Conservation (phyloP, 2,113 vertebrate genomes). For the Anarhynchus alexandrinus region DNA sequence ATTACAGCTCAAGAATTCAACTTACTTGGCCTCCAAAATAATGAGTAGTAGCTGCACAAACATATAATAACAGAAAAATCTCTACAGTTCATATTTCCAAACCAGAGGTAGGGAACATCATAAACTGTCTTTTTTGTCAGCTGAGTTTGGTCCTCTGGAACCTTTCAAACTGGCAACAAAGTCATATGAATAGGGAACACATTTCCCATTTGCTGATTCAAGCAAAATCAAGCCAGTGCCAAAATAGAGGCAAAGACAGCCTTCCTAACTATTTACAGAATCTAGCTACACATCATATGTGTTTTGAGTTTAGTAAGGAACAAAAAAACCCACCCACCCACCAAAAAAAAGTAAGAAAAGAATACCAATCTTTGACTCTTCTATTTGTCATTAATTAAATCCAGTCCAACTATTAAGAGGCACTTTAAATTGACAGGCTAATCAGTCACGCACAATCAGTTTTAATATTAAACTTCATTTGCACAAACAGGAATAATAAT, state of each 20-base stretch:
- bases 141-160: neutral
- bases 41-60: neutral
- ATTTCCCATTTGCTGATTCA: slow-evolving; percentile 30
- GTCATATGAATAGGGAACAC: neutral
- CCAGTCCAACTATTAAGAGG: neutral
- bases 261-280: slow-evolving; percentile 45
- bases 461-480: neutral
- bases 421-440: neutral
- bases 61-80: neutral
- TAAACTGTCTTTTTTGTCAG: neutral
- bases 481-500: neutral
- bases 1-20: neutral
- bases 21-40: neutral
- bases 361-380: neutral
- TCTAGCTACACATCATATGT: neutral
- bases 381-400: slow-evolving; percentile 20
- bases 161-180: slow-evolving; percentile 8
- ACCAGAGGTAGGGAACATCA: neutral
- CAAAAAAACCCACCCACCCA: neutral
- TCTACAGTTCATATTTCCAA: neutral
- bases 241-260: slow-evolving; percentile 6
- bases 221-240: slow-evolving; percentile 22
- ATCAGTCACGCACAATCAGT: neutral
- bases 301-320: neutral
- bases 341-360: neutral